A percentile compares a stretch with the other conserved stretches of the same genome.
phyloP scores from a whole-genome alignment of 2,113 vertebrate genomes.

The Indicator maculatus region DNA sequence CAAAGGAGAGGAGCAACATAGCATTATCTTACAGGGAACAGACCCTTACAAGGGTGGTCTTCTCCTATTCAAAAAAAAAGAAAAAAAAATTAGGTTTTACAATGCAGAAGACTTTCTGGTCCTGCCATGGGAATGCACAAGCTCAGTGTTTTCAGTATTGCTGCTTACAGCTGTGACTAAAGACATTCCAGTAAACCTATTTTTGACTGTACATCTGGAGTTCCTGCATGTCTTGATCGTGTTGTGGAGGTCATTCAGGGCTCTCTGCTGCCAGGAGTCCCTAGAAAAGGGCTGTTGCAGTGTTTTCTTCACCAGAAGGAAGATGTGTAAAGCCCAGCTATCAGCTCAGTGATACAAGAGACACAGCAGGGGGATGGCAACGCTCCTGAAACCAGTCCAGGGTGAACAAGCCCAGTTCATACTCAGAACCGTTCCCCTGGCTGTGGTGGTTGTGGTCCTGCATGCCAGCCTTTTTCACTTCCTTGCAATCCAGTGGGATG shows the following conservation, averaged over 20 bases:
- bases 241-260: neutral
- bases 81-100: conserved; percentile 10
- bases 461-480: neutral
- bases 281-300: neutral
- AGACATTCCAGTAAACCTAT: conserved; percentile 80
- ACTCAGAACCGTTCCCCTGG: neutral
- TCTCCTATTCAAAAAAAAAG: neutral
- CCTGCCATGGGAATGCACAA: conserved; percentile 61
- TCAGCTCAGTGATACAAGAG: neutral
- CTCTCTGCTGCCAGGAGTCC: neutral
- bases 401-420: neutral
- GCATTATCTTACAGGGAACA: neutral
- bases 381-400: neutral
- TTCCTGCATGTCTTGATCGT: neutral
- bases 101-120: conserved; percentile 40
- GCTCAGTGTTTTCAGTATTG: conserved; percentile 65
- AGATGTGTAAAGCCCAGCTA: neutral
- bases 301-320: neutral
- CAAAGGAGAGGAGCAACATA: neutral
- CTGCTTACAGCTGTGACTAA: conserved; percentile 71
- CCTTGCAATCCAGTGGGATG: neutral
- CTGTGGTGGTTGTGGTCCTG: neutral
- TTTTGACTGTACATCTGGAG: conserved; percentile 68
- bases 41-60: neutral
- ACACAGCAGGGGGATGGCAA: neutral